phyloP scores from a whole-genome alignment of 35 echinoderm and acorn worm species.

The Apostichopus japonicus region DNA sequence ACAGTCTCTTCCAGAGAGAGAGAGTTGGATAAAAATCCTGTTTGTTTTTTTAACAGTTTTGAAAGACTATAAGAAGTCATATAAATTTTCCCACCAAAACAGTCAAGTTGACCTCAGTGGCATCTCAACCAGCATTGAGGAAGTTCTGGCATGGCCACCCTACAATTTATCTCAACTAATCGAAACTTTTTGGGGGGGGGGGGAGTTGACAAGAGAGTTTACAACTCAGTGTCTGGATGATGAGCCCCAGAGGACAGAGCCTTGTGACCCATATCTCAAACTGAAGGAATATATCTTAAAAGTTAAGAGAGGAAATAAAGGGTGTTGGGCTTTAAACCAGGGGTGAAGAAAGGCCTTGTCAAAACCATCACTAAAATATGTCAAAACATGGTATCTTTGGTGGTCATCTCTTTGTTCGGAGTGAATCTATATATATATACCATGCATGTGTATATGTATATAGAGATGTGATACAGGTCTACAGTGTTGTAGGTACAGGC shows the following conservation, averaged over 20 bases:
- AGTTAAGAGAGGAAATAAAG: background rate
- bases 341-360: constrained; percentile 8
- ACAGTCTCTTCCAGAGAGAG: too few species aligned
- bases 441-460: too few species aligned
- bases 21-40: too few species aligned
- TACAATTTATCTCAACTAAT: background rate
- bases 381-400: background rate
- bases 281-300: background rate
- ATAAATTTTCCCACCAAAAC: background rate
- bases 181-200: background rate
- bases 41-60: too few species aligned
- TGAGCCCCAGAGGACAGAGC: background rate
- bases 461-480: too few species aligned
- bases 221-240: background rate
- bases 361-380: constrained; percentile 2
- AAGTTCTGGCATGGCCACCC: background rate
- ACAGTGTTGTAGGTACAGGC: too few species aligned
- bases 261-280: background rate
- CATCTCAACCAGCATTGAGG: background rate
- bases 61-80: too few species aligned
- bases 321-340: background rate
- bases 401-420: background rate
- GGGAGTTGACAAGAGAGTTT: background rate
- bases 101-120: background rate
- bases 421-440: too few species aligned